Evolutionary conservation across 2,888 invertebrate species (phyloP).

Genomic region (Griposia aprilina): DNA sequence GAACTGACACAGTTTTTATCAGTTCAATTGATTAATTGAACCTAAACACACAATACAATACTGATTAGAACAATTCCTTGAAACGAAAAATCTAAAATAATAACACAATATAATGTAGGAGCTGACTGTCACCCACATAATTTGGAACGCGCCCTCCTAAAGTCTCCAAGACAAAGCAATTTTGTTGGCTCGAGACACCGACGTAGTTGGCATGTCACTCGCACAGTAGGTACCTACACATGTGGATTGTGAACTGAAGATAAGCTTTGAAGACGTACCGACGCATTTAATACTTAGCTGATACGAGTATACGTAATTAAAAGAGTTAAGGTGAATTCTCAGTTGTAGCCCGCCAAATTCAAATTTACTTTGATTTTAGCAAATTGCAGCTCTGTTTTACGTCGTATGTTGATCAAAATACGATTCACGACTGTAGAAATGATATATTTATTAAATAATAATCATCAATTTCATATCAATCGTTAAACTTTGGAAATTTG

Average conservation of each 20-base stretch:
- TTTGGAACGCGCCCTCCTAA: constrained; percentile 77
- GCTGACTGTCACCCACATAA: constrained; percentile 76
- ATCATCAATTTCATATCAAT: no score
- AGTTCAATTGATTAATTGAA: neutral
- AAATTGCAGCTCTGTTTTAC: no score
- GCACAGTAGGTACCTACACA: constrained; percentile 73
- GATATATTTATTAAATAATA: no score
- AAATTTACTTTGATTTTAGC: no score
- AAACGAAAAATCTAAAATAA: constrained; percentile 74
- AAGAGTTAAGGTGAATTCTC: neutral
- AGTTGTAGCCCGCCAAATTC: no score
- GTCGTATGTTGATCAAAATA: no score
- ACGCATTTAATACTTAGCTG: constrained; percentile 44
- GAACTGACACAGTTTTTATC: neutral
- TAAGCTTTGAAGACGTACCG: constrained; percentile 75
- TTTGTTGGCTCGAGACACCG: constrained; percentile 80
- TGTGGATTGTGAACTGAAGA: constrained; percentile 76
- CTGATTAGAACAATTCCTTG: constrained; percentile 60
- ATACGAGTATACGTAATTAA: constrained; percentile 53
- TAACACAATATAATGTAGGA: constrained; percentile 71
- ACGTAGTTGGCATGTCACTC: constrained; percentile 82
- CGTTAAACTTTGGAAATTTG: no score
- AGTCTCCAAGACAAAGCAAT: constrained; percentile 83
- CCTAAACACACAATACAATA: constrained; percentile 9
- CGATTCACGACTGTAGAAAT: no score